Conservation (phyloP, 35 echinoderm and acorn worm genomes). For the Ophioderma brevispina region DNA sequence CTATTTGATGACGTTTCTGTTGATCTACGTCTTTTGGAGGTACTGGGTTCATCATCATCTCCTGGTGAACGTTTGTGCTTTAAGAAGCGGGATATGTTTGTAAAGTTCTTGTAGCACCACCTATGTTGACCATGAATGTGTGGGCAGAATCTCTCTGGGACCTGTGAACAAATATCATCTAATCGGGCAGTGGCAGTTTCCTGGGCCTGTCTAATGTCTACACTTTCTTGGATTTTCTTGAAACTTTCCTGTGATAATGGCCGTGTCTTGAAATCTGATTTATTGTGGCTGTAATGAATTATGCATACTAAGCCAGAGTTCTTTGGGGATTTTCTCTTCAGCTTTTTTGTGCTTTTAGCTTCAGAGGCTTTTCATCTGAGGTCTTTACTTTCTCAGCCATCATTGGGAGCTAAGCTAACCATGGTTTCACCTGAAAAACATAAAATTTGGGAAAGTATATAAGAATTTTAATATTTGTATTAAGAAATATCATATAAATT, state of each 20-base stretch:
- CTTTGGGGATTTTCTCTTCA: background rate
- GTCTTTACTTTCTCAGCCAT: too few relatives aligned
- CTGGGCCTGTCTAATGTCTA: background rate
- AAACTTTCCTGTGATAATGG: slow-evolving; percentile 37
- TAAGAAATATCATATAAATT: too few relatives aligned
- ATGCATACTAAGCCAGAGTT: slow-evolving; percentile 24
- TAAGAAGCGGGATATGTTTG: background rate
- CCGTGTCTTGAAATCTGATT: background rate
- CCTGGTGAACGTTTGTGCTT: background rate
- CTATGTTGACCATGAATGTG: slow-evolving; percentile 40
- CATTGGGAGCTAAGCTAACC: too few relatives aligned
- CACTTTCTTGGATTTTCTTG: slow-evolving; percentile 14
- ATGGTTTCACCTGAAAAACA: too few relatives aligned
- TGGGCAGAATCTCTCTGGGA: background rate
- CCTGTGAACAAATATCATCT: slow-evolving; percentile 11
- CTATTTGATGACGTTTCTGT: background rate
- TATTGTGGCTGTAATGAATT: slow-evolving; percentile 26
- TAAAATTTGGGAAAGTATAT: too few relatives aligned
- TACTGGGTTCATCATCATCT: background rate
- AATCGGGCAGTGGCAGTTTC: background rate
- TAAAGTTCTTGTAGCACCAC: slow-evolving; percentile 38
- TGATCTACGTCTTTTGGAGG: background rate
- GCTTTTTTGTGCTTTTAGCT: background rate
- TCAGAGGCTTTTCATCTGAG: background rate
- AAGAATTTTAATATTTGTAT: too few relatives aligned